These are phyloP conservation scores for Apotomis betuletana DNA, from an alignment of 2,888 invertebrate genomes.

Conservation along the genomic window DNA sequence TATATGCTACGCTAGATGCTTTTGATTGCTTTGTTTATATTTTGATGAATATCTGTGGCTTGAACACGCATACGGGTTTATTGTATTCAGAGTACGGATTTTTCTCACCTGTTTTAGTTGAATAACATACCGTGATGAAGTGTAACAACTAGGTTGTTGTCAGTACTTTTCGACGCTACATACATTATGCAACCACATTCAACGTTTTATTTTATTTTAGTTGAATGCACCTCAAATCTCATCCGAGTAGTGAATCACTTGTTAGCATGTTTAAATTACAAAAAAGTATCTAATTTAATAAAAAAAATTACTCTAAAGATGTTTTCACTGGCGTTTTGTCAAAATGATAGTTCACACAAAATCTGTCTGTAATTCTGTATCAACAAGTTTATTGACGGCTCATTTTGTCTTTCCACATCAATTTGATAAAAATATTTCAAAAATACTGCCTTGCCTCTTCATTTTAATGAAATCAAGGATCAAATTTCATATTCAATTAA, in stretches of 20 bases:
- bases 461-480: not conserved
- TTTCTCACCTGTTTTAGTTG: not conserved
- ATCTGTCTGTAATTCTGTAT: not conserved
- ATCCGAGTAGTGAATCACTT: too few relatives aligned
- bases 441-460: not conserved
- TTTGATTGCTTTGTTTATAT: slow-evolving; percentile 60
- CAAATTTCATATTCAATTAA: slow-evolving; percentile 5
- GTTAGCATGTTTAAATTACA: too few relatives aligned
- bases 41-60: slow-evolving; percentile 55
- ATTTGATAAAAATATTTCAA: not conserved
- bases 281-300: too few relatives aligned
- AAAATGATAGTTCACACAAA: too few relatives aligned
- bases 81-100: slow-evolving; percentile 38
- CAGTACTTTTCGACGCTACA: not conserved
- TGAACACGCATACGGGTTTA: slow-evolving; percentile 48
- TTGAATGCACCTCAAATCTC: too few relatives aligned
- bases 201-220: too few relatives aligned
- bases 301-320: too few relatives aligned
- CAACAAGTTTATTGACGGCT: not conserved
- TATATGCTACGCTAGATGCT: slow-evolving; percentile 55
- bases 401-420: not conserved
- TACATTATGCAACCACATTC: too few relatives aligned
- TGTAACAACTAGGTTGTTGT: not conserved
- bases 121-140: not conserved
- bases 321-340: too few relatives aligned